Evolutionary conservation across 1,140 invertebrate species (phyloP).

Genomic region (Pomacea maculata): DNA sequence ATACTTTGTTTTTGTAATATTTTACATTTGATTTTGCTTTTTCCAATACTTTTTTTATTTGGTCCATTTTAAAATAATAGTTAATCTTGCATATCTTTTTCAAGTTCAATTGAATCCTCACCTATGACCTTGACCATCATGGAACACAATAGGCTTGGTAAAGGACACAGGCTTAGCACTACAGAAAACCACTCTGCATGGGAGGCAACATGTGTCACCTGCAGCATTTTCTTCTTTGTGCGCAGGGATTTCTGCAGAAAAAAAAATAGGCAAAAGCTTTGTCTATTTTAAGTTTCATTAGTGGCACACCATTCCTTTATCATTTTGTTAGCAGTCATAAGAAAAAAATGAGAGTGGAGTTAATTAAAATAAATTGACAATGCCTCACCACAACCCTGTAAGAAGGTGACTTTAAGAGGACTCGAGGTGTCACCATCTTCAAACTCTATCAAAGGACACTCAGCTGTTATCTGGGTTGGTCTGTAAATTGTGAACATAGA

Average conservation of each 20-base stretch:
- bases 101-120: conserved; percentile 20
- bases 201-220: conserved; percentile 48
- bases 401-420: conserved; percentile 55
- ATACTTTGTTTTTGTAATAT: too few relatives aligned
- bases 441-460: conserved; percentile 54
- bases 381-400: conserved; percentile 50
- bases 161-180: conserved; percentile 61
- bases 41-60: too few relatives aligned
- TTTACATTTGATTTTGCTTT: too few relatives aligned
- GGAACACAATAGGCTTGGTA: conserved; percentile 50
- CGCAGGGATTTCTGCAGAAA: conserved; percentile 49
- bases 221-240: conserved; percentile 51
- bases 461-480: conserved; percentile 33
- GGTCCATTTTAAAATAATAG: background rate
- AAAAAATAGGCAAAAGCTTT: background rate
- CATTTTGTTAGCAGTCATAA: background rate
- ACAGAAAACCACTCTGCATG: conserved; percentile 56
- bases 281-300: too few relatives aligned
- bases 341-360: background rate
- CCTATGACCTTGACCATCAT: conserved; percentile 47
- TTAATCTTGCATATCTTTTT: background rate
- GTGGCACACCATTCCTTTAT: too few relatives aligned
- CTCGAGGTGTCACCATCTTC: conserved; percentile 59
- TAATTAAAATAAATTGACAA: background rate
- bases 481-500: conserved; percentile 2